Evolutionary conservation across 2,888 invertebrate genomes (phyloP).

Genomic region (Hofmannophila pseudospretella): DNA sequence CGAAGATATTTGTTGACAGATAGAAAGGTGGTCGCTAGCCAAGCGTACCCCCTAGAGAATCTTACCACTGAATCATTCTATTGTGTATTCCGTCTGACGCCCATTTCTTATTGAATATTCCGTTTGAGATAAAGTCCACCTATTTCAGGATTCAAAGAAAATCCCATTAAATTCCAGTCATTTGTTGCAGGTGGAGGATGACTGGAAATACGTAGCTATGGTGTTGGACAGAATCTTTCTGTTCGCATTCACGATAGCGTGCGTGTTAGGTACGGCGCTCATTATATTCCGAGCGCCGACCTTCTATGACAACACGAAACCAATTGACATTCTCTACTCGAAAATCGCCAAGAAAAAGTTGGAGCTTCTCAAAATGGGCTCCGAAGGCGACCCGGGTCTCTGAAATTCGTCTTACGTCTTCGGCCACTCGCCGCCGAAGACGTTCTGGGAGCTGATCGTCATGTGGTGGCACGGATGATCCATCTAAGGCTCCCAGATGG

Average conservation of each 20-base stretch:
- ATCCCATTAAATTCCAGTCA: constrained; percentile 1
- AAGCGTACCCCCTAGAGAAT: too few species aligned
- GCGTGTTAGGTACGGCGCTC: constrained; percentile 91
- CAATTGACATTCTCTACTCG: constrained; percentile 93
- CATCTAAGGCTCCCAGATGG: constrained; percentile 61
- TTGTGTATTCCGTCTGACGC: too few species aligned
- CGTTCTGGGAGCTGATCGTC: constrained; percentile 77
- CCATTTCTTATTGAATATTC: too few species aligned
- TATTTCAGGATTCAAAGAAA: too few species aligned
- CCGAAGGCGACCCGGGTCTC: constrained; percentile 82
- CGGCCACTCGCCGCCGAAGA: constrained; percentile 83
- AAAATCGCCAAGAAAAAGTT: constrained; percentile 95
- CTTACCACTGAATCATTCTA: too few species aligned
- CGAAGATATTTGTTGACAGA: too few species aligned
- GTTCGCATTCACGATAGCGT: constrained; percentile 96
- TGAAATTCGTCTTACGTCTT: constrained; percentile 83
- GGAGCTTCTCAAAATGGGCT: constrained; percentile 92
- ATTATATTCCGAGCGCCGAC: constrained; percentile 95
- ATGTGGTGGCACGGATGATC: constrained; percentile 79
- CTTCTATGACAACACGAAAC: constrained; percentile 92
- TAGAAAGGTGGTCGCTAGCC: too few species aligned
- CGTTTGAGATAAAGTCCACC: too few species aligned
- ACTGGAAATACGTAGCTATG: constrained; percentile 99
- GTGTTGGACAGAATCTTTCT: constrained; percentile 97
- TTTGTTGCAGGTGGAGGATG: constrained; percentile 89